Conservation (phyloP, 2,888 invertebrate genomes). For the Andricus quercusramuli region DNA sequence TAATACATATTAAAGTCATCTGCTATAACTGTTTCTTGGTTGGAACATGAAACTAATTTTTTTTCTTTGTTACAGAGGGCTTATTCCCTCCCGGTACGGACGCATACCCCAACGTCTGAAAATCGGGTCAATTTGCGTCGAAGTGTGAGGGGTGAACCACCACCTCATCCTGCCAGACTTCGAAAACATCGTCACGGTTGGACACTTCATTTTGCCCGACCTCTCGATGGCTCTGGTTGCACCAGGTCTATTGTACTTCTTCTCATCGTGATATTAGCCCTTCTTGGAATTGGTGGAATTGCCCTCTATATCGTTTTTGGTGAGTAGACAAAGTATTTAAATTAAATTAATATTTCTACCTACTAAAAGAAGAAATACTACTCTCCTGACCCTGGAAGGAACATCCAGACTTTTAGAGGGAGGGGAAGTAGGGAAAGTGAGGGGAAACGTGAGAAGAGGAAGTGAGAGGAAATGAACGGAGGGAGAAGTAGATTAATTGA, state of each 20-base stretch:
- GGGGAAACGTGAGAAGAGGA: too few relatives aligned
- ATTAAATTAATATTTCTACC: background rate
- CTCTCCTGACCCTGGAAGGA: too few relatives aligned
- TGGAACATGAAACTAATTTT: too few relatives aligned
- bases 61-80: slow-evolving; percentile 69
- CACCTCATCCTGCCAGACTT: slow-evolving; percentile 72
- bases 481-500: too few relatives aligned
- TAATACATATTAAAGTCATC: too few relatives aligned
- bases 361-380: background rate
- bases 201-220: slow-evolving; percentile 73
- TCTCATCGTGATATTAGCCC: slow-evolving; percentile 67
- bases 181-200: slow-evolving; percentile 75
- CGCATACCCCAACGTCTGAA: slow-evolving; percentile 72
- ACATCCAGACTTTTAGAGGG: too few relatives aligned
- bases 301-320: slow-evolving; percentile 75
- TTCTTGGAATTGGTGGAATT: slow-evolving; percentile 72
- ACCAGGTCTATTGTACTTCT: slow-evolving; percentile 70
- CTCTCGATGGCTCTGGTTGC: slow-evolving; percentile 68
- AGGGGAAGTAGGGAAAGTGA: too few relatives aligned
- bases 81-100: slow-evolving; percentile 72
- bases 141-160: slow-evolving; percentile 74
- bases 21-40: too few relatives aligned
- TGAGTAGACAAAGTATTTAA: slow-evolving; percentile 56
- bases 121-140: slow-evolving; percentile 73
- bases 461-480: too few relatives aligned